Evolutionary conservation across 2,113 vertebrate genomes (phyloP), one percentile per base, ranked within the genome.

Genomic region (Bucco capensis): DNA sequence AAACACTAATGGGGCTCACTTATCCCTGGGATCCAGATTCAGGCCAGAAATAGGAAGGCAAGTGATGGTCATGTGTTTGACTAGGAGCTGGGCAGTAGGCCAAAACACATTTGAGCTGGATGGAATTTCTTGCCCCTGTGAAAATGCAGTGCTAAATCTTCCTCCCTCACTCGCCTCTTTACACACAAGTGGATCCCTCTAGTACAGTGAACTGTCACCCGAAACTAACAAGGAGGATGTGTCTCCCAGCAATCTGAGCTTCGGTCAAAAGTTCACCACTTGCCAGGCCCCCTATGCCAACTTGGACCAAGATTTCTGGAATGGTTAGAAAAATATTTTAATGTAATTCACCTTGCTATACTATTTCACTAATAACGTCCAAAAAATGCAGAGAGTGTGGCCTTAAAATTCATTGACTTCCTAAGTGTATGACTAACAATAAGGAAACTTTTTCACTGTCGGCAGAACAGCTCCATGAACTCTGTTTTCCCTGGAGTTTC

Each of bases 41-140:
- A 40, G 90, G 96, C 97, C 97, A 98, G 97, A 98, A 98, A 98
- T 98, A 98, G 98, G 97, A 97, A 96, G 95, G 94, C 94, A 91
- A 97, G 96, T 95, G 96, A 98, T 95, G 92, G 97, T 98, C 98
- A 98, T 98, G 93, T 98, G 98, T 96, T 97, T 96, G 96, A 97
- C 94, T 93, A 97, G 97, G 97, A 97, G 97, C 96, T 42, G 85
- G 98, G 98, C 97, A 94, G 85, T 3, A 2, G 72, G 97, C 97
- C 98, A 98, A 98, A 96, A 98, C 97, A 98, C 97, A 98, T 98
- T 98, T 97, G 97, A 98, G 98, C 96, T 89, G 96, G 96, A 94
- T 97, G 98, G 98, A 98, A 98, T 98, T 98, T 98, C 97, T 98
- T 98, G 97, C 97, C 97, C 95, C 97, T 96, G 96, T 96, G 97